These are phyloP conservation scores for Lepidurus arcticus DNA, from an alignment of 1,140 invertebrate species.

Conservation along the genomic window DNA sequence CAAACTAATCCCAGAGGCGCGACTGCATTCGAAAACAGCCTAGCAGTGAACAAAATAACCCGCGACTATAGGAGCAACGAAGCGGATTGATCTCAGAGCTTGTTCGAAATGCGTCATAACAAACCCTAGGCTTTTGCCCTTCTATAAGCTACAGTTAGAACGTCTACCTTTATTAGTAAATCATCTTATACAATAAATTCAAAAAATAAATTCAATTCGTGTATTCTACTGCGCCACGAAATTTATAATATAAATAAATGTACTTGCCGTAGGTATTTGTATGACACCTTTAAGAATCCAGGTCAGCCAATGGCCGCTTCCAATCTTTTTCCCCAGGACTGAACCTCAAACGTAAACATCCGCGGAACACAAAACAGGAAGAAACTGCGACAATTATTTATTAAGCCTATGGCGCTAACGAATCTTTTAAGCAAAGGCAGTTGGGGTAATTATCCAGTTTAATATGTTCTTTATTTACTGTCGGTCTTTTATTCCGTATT, in stretches of 20 bases:
- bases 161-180: too few species aligned
- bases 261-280: too few species aligned
- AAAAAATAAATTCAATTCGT: too few species aligned
- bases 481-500: neutral
- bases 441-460: neutral
- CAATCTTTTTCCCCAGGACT: neutral
- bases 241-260: too few species aligned
- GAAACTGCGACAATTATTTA: neutral
- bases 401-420: neutral
- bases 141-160: too few species aligned
- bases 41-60: neutral
- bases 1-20: neutral
- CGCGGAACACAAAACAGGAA: neutral
- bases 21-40: neutral
- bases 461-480: neutral
- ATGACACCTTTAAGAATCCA: neutral
- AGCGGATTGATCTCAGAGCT: neutral
- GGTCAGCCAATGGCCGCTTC: neutral
- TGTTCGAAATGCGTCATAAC: too few species aligned
- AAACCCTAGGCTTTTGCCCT: too few species aligned
- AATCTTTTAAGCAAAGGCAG: neutral
- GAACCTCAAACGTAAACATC: neutral
- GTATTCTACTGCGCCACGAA: too few species aligned
- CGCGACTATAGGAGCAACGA: neutral
- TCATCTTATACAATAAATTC: too few species aligned